Conservation (phyloP, 2,888 invertebrate species). For the Aphodius sticticus region DNA sequence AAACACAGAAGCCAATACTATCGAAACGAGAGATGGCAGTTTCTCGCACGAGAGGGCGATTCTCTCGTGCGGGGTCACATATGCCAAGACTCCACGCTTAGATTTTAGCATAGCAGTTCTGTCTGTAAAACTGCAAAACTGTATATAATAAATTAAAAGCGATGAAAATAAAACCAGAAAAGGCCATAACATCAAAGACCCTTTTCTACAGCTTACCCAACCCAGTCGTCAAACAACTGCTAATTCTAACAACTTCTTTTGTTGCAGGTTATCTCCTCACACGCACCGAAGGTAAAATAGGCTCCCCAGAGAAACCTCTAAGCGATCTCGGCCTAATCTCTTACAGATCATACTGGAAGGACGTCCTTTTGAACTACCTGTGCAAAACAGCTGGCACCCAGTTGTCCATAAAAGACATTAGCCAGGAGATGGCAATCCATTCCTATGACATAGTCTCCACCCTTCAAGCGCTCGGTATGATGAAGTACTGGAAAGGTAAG, state of each 20-base stretch:
- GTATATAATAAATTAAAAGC: too few species aligned
- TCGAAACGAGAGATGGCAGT: too few species aligned
- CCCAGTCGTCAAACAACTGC: not conserved
- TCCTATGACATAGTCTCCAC: slow-evolving; percentile 98
- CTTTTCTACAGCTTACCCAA: too few species aligned
- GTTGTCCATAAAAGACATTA: slow-evolving; percentile 89
- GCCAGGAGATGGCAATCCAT: slow-evolving; percentile 93
- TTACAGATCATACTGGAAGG: slow-evolving; percentile 99
- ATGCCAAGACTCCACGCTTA: too few species aligned
- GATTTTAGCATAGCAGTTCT: too few species aligned
- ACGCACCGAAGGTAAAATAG: slow-evolving; percentile 94
- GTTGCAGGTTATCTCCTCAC: slow-evolving; percentile 92
- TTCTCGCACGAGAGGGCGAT: too few species aligned
- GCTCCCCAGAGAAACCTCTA: slow-evolving; percentile 98
- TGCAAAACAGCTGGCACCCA: slow-evolving; percentile 89
- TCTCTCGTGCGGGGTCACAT: too few species aligned
- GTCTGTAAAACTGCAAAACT: too few species aligned
- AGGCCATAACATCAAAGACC: too few species aligned
- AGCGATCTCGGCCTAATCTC: slow-evolving; percentile 97
- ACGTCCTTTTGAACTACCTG: slow-evolving; percentile 89
- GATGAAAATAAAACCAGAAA: too few species aligned
- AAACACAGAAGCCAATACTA: too few species aligned
- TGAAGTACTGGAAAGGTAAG: slow-evolving; percentile 99
- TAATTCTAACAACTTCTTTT: slow-evolving; percentile 27
- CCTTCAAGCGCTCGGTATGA: slow-evolving; percentile 92